Evolutionary conservation across 2,113 vertebrate genomes (phyloP).

Genomic region (Peromyscus polionotus): DNA sequence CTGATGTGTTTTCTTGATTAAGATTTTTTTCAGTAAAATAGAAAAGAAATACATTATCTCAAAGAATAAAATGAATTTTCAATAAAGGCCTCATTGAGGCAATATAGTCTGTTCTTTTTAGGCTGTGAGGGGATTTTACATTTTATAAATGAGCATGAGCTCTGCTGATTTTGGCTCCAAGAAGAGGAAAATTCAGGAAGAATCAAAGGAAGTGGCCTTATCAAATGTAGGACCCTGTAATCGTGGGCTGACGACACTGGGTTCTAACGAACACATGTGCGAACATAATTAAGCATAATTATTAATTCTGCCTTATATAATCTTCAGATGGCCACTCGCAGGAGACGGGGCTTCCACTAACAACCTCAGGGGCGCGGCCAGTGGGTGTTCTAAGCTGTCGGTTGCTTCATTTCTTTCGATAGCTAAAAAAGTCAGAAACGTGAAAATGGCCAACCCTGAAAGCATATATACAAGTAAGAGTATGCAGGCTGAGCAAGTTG

Average conservation of each 20-base stretch:
- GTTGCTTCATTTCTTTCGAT: not conserved
- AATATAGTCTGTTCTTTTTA: slow-evolving; percentile 47
- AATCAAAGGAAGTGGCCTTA: slow-evolving; percentile 67
- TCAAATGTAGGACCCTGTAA: slow-evolving; percentile 48
- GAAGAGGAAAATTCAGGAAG: slow-evolving; percentile 64
- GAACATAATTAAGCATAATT: slow-evolving; percentile 84
- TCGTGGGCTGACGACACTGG: slow-evolving; percentile 18
- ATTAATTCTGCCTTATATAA: slow-evolving; percentile 80
- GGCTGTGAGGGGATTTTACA: slow-evolving; percentile 31
- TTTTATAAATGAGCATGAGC: slow-evolving; percentile 59
- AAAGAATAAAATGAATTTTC: slow-evolving; percentile 61
- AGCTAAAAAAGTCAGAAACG: slow-evolving; percentile 28
- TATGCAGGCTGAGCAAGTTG: not conserved
- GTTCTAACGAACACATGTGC: slow-evolving; percentile 85
- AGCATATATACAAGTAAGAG: not conserved
- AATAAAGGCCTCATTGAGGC: slow-evolving; percentile 52
- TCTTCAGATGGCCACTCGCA: slow-evolving; percentile 69
- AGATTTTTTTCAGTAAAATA: slow-evolving; percentile 55
- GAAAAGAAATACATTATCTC: slow-evolving; percentile 44
- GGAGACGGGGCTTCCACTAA: slow-evolving; percentile 56
- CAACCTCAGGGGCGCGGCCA: slow-evolving; percentile 45
- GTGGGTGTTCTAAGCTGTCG: slow-evolving; percentile 53
- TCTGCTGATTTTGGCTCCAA: slow-evolving; percentile 66
- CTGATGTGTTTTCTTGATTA: slow-evolving; percentile 61
- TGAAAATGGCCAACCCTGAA: not conserved